These are phyloP conservation scores for Carlito syrichta DNA, from an alignment of 2,113 vertebrate genomes.

Conservation along the genomic window DNA sequence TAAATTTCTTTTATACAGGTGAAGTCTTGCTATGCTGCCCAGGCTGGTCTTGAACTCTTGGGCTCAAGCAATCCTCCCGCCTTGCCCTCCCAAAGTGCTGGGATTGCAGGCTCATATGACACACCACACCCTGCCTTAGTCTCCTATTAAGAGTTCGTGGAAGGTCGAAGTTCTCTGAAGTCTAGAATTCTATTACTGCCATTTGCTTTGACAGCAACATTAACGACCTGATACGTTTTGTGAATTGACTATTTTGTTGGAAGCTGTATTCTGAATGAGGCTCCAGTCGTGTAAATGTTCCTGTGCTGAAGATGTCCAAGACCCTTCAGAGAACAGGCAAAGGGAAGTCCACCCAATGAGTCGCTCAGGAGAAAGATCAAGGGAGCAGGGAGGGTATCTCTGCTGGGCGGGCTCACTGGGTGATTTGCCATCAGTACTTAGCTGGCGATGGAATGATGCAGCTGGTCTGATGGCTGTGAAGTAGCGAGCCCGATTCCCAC, in stretches of 20 bases:
- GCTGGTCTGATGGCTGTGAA: neutral
- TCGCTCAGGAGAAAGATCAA: neutral
- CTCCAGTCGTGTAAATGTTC: neutral
- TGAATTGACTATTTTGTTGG: neutral
- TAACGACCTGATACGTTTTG: neutral
- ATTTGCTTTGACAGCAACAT: neutral
- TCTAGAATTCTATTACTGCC: neutral
- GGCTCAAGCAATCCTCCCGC: too few species aligned
- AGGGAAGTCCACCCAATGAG: neutral
- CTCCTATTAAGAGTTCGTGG: neutral
- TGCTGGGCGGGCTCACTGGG: neutral
- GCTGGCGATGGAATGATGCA: neutral
- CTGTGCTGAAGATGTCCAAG: neutral
- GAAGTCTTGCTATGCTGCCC: too few species aligned
- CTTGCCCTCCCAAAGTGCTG: too few species aligned
- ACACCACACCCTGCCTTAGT: too few species aligned
- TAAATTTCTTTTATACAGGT: too few species aligned
- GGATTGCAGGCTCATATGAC: too few species aligned
- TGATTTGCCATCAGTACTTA: neutral
- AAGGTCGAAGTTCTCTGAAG: neutral
- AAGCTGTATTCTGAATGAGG: neutral
- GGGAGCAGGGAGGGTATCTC: neutral
- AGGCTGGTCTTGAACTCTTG: too few species aligned
- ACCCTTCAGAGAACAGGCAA: neutral
- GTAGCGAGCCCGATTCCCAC: neutral